Evolutionary conservation across 2,888 invertebrate species (phyloP).

Genomic region (Alloplasta piceator): DNA sequence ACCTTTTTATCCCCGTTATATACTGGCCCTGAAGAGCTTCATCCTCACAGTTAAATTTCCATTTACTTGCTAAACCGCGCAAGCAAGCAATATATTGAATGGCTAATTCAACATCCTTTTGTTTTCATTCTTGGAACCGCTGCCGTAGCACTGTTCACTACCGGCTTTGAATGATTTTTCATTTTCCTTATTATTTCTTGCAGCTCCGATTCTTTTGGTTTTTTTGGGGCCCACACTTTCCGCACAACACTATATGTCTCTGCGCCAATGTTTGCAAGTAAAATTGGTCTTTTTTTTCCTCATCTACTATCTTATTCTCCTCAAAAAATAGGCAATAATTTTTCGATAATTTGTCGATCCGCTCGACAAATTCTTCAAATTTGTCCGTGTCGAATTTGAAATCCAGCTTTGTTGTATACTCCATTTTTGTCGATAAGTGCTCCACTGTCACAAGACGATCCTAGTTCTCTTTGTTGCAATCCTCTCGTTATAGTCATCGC

Average conservation of each 20-base stretch:
- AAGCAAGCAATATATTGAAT: conserved; percentile 35
- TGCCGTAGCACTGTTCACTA: conserved; percentile 28
- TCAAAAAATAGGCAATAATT: too few relatives aligned
- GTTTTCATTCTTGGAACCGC: conserved; percentile 23
- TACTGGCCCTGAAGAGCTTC: conserved; percentile 14
- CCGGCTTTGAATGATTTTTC: conserved; percentile 24
- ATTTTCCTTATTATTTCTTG: conserved; percentile 28
- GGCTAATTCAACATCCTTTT: conserved; percentile 24
- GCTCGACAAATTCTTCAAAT: too few relatives aligned
- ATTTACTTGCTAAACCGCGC: conserved; percentile 32
- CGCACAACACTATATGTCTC: conserved; percentile 45
- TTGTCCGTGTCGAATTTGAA: too few relatives aligned
- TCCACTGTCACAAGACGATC: too few relatives aligned
- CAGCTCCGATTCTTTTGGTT: conserved; percentile 12
- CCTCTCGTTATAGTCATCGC: too few relatives aligned
- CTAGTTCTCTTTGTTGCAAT: too few relatives aligned
- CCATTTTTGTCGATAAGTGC: too few relatives aligned
- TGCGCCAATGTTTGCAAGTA: conserved; percentile 55
- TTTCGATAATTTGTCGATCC: too few relatives aligned
- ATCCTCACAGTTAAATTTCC: conserved; percentile 19
- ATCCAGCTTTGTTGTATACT: too few relatives aligned
- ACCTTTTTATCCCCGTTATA: conserved; percentile 13
- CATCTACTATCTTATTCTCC: too few relatives aligned
- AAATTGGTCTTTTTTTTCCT: conserved; percentile 50
- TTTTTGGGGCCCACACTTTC: conserved; percentile 40